Evolutionary conservation across 2,797 vertebrate genomes (phyloP), one percentile per base, ranked within the genome.

Genomic region (Tokudaia muenninki): DNA sequence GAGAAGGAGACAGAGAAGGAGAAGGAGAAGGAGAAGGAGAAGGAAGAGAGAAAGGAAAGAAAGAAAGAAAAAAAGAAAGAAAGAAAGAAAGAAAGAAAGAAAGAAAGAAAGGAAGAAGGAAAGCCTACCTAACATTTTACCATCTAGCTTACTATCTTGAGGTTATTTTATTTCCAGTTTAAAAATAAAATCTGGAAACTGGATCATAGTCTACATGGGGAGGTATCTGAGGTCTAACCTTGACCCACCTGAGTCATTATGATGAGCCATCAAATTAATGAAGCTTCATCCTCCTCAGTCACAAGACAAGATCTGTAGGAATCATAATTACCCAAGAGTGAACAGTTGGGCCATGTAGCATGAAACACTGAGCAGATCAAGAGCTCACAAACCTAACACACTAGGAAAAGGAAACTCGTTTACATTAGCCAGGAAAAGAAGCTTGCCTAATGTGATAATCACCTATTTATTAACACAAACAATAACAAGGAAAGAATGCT

Each of bases 361-460:
- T 11, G 26, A 78, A 10, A 34, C 41, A 93, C 6, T 3, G 24
- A 6, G 10, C 17, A 89, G 21, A 3, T 41, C 41, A 55, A 94
- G 65, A 94, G 10, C 63, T 11, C 47, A 79, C 10, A 26, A 19
- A 16, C 34, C 61, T 37, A 19, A 75, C 41, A 31, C 16, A 47
- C 4, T 12, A 92, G 93, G 83, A 70, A 91, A 70, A 92, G 61
- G 63, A 93, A 93, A 29, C 24, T 12, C 9, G 41, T 87, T 65
- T 31, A 50, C 55, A 82, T 24, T 11, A 87, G 22, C 50, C 59
- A 91, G 70, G 90, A 94, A 95, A 87, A 87, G 34, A 70, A 74
- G 77, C 26, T 57, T 59, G 9, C 24, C 50, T 95, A 47, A 96
- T 96, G 81, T 72, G 63, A 92, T 95, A 93, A 96, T 93, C 4